Percentiles rank a stretch among this genome's conserved stretches.
Evolutionary conservation across 2,888 invertebrate species (phyloP).

Genomic region (Acutogordius australiensis): DNA sequence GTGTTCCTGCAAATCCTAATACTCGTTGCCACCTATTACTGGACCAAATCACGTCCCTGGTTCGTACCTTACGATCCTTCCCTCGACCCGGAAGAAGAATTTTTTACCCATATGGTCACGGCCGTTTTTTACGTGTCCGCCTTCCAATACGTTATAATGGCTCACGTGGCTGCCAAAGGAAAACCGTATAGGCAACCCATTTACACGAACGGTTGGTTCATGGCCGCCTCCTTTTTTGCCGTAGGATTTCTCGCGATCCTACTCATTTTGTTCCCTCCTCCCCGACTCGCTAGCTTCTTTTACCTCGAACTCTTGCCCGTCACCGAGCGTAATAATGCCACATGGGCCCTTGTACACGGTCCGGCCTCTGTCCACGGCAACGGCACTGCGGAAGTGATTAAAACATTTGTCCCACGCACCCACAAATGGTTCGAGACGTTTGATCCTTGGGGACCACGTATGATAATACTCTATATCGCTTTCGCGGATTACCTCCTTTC

Average conservation of each 20-base stretch:
- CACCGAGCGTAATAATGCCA: not conserved
- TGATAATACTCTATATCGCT: not conserved
- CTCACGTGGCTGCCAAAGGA: conserved; percentile 44
- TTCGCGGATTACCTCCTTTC: not conserved
- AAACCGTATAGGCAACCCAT: conserved; percentile 40
- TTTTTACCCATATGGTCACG: conserved; percentile 22
- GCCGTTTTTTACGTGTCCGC: conserved; percentile 40
- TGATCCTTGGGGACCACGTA: not conserved
- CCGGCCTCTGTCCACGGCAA: not conserved
- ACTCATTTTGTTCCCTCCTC: not conserved
- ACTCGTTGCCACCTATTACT: conserved; percentile 19
- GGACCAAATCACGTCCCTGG: conserved; percentile 21
- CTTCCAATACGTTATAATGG: conserved; percentile 44
- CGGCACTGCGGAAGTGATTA: not conserved
- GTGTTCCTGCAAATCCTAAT: conserved; percentile 18
- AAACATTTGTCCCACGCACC: not conserved
- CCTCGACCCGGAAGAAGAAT: conserved; percentile 12
- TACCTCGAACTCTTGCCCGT: not conserved
- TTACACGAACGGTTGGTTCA: conserved; percentile 25
- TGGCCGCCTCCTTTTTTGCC: conserved; percentile 12
- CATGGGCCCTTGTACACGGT: not conserved
- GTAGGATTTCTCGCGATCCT: not conserved
- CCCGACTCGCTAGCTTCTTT: not conserved
- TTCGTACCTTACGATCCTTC: conserved; percentile 20
- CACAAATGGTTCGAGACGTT: too few relatives aligned